A percentile compares a stretch with the other conserved stretches of the same genome.
Evolutionary conservation across 1,140 invertebrate genomes (phyloP).

Genomic region (Tetramorium simillimum): DNA sequence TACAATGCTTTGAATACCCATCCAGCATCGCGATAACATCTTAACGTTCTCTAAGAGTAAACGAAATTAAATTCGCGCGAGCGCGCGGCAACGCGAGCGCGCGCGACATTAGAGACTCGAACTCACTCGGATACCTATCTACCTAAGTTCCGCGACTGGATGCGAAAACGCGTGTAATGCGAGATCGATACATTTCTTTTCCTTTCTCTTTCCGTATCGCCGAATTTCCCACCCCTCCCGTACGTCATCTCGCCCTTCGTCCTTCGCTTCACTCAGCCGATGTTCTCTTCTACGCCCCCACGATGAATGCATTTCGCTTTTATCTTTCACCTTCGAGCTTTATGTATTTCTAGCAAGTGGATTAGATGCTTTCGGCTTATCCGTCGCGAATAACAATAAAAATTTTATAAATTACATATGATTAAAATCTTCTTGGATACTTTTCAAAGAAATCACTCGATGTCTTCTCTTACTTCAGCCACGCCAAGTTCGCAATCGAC

Average conservation of each 20-base stretch:
- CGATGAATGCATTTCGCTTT: slow-evolving; percentile 56
- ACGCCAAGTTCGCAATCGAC: background rate
- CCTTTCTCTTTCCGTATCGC: slow-evolving; percentile 67
- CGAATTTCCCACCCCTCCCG: slow-evolving; percentile 27
- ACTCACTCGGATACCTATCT: slow-evolving; percentile 14
- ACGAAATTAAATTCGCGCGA: slow-evolving; percentile 80
- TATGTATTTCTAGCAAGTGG: slow-evolving; percentile 63
- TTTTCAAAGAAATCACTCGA: background rate
- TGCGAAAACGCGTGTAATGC: slow-evolving; percentile 68
- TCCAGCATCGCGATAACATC: slow-evolving; percentile 80
- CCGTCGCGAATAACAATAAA: background rate
- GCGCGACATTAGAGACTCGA: slow-evolving; percentile 32
- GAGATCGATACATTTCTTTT: slow-evolving; percentile 74
- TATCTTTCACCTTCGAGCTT: slow-evolving; percentile 68
- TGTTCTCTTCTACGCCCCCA: slow-evolving; percentile 34
- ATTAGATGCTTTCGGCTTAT: background rate
- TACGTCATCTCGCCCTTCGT: slow-evolving; percentile 3
- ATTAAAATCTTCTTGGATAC: background rate
- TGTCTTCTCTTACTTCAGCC: background rate
- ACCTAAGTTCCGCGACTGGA: slow-evolving; percentile 50
- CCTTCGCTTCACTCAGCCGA: slow-evolving; percentile 45
- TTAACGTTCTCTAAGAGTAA: slow-evolving; percentile 80
- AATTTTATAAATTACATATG: background rate
- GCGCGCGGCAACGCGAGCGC: slow-evolving; percentile 24
- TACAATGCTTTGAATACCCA: slow-evolving; percentile 81